A percentile compares a stretch with the other conserved stretches of the same genome.
Evolutionary conservation across 2,797 vertebrate genomes (phyloP).

Genomic region (Chiloscyllium punctatum): DNA sequence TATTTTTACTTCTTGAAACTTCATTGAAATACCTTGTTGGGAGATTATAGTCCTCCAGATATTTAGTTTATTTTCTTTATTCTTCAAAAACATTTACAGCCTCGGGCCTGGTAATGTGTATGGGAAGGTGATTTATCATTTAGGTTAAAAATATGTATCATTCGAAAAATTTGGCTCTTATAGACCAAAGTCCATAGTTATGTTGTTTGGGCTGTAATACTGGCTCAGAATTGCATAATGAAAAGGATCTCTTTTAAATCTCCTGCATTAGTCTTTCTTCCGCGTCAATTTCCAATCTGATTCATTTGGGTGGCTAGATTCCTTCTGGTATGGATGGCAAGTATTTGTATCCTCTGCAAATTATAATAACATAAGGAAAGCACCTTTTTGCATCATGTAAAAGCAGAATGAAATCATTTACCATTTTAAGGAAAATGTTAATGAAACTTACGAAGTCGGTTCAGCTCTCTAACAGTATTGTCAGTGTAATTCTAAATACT

Average conservation of each 20-base stretch:
- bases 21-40: neutral
- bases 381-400: too few species aligned
- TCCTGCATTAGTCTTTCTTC: neutral
- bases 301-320: neutral
- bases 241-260: neutral
- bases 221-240: neutral
- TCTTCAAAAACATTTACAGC: conserved; percentile 26
- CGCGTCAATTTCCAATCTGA: neutral
- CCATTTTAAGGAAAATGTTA: neutral
- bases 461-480: neutral
- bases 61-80: conserved; percentile 5
- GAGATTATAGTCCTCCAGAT: neutral
- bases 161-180: neutral
- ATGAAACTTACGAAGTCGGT: neutral
- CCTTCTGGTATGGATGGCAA: neutral
- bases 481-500: neutral
- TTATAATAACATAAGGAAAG: neutral
- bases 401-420: neutral
- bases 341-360: neutral
- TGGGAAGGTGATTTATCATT: neutral
- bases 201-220: neutral
- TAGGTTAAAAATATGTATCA: neutral
- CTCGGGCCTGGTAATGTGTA: neutral
- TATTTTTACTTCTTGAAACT: conserved; percentile 25
- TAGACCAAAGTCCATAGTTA: neutral